Conservation (phyloP, 2,888 invertebrate genomes). For the Dendrolimus houi region DNA sequence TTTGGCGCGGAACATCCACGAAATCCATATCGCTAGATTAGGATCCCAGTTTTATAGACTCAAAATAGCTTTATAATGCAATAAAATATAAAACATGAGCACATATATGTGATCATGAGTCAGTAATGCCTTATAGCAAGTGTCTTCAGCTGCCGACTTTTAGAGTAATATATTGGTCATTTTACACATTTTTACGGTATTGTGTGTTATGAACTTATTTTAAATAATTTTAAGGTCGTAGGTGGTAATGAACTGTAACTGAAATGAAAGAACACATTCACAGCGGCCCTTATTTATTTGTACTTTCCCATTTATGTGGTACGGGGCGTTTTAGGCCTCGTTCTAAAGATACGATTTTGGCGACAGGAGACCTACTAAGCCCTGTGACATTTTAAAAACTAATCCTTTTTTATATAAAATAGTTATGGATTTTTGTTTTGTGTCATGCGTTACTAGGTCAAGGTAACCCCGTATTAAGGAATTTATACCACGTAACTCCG, state of each 20-base stretch:
- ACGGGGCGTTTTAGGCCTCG: too few species aligned
- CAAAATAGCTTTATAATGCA: neutral
- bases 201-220: neutral
- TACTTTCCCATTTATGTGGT: too few species aligned
- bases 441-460: too few species aligned
- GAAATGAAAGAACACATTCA: too few species aligned
- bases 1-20: neutral
- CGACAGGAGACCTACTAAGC: too few species aligned
- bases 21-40: neutral
- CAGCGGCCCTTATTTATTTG: too few species aligned
- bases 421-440: too few species aligned
- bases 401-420: too few species aligned
- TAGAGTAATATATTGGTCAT: neutral
- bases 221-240: neutral
- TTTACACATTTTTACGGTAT: neutral
- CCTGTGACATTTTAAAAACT: too few species aligned
- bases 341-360: too few species aligned
- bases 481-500: too few species aligned
- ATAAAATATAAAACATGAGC: neutral
- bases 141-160: slow-evolving; percentile 8
- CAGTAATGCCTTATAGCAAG: slow-evolving; percentile 9
- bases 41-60: neutral
- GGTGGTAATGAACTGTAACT: neutral
- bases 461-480: too few species aligned
- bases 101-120: slow-evolving; percentile 4